Evolutionary conservation across 2,113 vertebrate genomes (phyloP).

Genomic region (Microcebus griseorufus): DNA sequence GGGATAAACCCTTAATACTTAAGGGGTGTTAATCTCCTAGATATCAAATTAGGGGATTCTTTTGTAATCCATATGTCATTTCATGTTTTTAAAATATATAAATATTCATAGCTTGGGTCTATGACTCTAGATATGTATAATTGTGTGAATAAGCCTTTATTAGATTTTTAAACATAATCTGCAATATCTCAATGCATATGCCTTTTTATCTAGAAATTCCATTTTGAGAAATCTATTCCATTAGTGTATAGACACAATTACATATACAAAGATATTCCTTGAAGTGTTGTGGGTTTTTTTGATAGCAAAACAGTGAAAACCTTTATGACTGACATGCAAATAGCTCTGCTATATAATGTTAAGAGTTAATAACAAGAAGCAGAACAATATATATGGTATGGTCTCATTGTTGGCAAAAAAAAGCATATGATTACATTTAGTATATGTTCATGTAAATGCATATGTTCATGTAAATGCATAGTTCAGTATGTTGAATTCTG

Average conservation of each 20-base stretch:
- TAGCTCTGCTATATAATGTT: neutral
- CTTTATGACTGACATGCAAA: neutral
- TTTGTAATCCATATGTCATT: neutral
- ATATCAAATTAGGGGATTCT: neutral
- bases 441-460: neutral
- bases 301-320: neutral
- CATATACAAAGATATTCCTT: neutral
- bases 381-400: neutral
- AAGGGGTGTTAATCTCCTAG: neutral
- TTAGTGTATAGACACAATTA: neutral
- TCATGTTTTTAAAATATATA: neutral
- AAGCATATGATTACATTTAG: neutral
- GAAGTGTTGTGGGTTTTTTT: neutral
- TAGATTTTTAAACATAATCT: neutral
- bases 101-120: neutral
- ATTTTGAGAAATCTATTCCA: neutral
- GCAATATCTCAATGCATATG: neutral
- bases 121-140: neutral
- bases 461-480: neutral
- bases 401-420: neutral
- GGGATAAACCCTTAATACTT: neutral
- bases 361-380: neutral
- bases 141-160: neutral
- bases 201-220: neutral
- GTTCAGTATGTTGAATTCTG: neutral